Evolutionary conservation across 2,888 invertebrate species (phyloP).

Genomic region (Cheilosia grossa): DNA sequence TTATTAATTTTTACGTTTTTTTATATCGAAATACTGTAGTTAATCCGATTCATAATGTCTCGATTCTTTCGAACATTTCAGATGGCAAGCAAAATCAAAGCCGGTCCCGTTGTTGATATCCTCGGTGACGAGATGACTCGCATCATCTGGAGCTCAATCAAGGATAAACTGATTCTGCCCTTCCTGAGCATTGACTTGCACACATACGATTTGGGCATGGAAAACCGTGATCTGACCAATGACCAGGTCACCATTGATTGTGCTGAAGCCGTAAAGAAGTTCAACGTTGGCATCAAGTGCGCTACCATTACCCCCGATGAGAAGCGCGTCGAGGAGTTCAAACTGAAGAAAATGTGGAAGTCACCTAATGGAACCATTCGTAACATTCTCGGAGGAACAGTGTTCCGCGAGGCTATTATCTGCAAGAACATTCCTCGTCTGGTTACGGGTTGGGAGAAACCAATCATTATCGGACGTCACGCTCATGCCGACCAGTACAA

Average conservation of each 20-base stretch:
- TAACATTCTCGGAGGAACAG: constrained; percentile 90
- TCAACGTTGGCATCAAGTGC: constrained; percentile 99
- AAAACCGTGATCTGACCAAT: constrained; percentile 95
- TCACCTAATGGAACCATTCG: constrained; percentile 95
- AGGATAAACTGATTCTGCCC: constrained; percentile 97
- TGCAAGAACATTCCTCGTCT: constrained; percentile 97
- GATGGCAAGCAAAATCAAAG: constrained; percentile 87
- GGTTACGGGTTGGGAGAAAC: constrained; percentile 97
- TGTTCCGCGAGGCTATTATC: constrained; percentile 93
- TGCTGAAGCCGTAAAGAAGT: constrained; percentile 97
- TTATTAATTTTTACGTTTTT: constrained; percentile 13
- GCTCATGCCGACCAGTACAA: constrained; percentile 99
- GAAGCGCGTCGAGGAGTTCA: constrained; percentile 95
- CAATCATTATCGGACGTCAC: constrained; percentile 99
- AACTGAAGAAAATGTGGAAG: constrained; percentile 95
- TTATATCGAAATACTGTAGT: background rate
- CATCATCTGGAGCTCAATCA: constrained; percentile 99
- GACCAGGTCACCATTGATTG: constrained; percentile 98
- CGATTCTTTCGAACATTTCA: constrained; percentile 76
- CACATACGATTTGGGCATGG: constrained; percentile 96
- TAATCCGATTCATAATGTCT: constrained; percentile 48
- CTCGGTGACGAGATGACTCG: constrained; percentile 98
- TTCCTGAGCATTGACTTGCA: constrained; percentile 97
- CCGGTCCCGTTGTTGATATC: constrained; percentile 95
- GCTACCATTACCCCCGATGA: constrained; percentile 99